Evolutionary conservation across 1,140 invertebrate genomes (phyloP), one percentile per base, ranked within the genome.

Genomic region (Nymphalis io): DNA sequence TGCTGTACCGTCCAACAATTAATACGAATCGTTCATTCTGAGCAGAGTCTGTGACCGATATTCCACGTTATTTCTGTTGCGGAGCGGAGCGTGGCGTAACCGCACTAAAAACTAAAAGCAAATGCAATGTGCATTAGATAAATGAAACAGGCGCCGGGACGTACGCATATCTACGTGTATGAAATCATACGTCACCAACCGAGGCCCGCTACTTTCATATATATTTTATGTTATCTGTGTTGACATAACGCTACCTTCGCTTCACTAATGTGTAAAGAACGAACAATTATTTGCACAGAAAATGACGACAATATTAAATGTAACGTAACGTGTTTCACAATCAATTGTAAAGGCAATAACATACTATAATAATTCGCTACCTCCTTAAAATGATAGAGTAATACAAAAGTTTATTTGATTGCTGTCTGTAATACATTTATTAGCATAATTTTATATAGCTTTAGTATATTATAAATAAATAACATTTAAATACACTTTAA

Each of bases 81-180:
- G 68, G 72, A 71, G 77, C 75, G 78, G 62, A 72, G 77, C 83
- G 77, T 88, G 88, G 85, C 88, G 87, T 84, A 89, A 89, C 84
- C 82, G 79, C 76, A 87, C 86, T 89, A 88, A 86, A 87, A 87
- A 88, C 87, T 88, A 86, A 88, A 85, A 82, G 84, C 84, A 83
- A 88, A 88, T 89, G 89, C 86, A 89, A 78, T 76, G 76, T 87
- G 85, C 85, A 87, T 89, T 89, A 90, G 87, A 90, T 89, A 88
- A 89, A 87, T 82, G 84, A 80, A 79, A 68, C 83, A 74, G 73
- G 75, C 74, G 77, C 80, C 75, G 73, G 68, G 67, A 60, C 63
- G 58, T 69, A 70, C 66, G 62, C 66, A 51, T 40, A 69, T 61
- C 44, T 38, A 63, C 62, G 68, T 51, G 65, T 62, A 73, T 68